phyloP scores from a whole-genome alignment of 2,797 vertebrate genomes.

The Ispidina lecontei region DNA sequence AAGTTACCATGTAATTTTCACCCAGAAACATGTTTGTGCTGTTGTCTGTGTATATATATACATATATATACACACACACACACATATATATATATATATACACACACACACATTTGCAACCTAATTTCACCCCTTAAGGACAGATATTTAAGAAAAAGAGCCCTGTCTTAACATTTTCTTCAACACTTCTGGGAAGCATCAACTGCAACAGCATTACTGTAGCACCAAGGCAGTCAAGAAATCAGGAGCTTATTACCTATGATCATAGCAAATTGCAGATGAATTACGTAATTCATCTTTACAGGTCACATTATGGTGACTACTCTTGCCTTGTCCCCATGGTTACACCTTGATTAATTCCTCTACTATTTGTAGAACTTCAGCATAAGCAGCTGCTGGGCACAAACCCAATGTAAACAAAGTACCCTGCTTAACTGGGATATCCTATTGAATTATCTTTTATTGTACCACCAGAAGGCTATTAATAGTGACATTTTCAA shows the following conservation, averaged over 20 bases:
- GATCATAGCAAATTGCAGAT: background rate
- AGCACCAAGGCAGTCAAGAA: background rate
- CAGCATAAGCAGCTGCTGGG: conserved; percentile 16
- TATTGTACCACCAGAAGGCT: conserved; percentile 27
- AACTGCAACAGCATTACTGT: background rate
- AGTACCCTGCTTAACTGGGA: conserved; percentile 13
- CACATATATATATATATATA: no score
- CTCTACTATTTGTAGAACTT: background rate
- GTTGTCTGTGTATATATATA: no score
- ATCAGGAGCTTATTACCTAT: background rate
- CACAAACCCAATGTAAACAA: conserved; percentile 46
- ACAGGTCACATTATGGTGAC: background rate
- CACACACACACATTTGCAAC: background rate
- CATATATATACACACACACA: background rate
- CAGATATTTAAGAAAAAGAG: no score
- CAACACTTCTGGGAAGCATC: background rate
- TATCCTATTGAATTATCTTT: conserved; percentile 39
- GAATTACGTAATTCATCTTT: background rate
- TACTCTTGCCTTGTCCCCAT: background rate
- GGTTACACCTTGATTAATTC: conserved; percentile 51
- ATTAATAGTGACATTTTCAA: conserved; percentile 44
- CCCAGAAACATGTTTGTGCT: background rate
- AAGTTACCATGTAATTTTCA: background rate
- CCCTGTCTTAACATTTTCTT: background rate
- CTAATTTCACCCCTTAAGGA: background rate